phyloP scores from a whole-genome alignment of 2,113 vertebrate genomes.

The Dermatemys mawii region DNA sequence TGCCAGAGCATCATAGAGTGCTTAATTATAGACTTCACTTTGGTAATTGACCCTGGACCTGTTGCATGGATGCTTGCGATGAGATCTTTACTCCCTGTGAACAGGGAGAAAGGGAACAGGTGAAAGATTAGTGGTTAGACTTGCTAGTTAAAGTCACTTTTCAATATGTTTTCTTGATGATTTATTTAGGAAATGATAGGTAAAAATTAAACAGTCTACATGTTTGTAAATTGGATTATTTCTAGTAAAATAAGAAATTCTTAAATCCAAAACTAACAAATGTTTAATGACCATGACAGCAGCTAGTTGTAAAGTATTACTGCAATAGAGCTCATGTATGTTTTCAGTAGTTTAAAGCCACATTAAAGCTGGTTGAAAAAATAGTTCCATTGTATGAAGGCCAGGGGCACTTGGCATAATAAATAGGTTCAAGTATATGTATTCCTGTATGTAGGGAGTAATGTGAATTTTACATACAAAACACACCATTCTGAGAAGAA shows the following conservation, averaged over 20 bases:
- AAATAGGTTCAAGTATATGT: too few species aligned
- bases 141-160: neutral
- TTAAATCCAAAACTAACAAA: neutral
- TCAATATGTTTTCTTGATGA: neutral
- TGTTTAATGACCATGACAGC: neutral
- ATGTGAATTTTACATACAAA: too few species aligned
- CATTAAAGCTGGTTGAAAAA: neutral
- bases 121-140: neutral
- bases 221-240: neutral
- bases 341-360: neutral
- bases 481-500: too few species aligned
- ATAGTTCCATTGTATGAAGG: neutral
- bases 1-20: neutral
- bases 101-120: too few species aligned
- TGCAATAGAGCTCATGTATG: rapidly evolving
- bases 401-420: too few species aligned
- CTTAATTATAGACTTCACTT: neutral
- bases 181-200: neutral
- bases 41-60: neutral
- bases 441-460: too few species aligned
- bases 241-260: neutral
- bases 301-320: neutral
- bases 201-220: neutral
- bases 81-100: neutral
- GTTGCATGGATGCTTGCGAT: too few species aligned